These are phyloP conservation scores for Heliconius nattereri DNA, from an alignment of 1,140 invertebrate genomes.

Conservation along the genomic window DNA sequence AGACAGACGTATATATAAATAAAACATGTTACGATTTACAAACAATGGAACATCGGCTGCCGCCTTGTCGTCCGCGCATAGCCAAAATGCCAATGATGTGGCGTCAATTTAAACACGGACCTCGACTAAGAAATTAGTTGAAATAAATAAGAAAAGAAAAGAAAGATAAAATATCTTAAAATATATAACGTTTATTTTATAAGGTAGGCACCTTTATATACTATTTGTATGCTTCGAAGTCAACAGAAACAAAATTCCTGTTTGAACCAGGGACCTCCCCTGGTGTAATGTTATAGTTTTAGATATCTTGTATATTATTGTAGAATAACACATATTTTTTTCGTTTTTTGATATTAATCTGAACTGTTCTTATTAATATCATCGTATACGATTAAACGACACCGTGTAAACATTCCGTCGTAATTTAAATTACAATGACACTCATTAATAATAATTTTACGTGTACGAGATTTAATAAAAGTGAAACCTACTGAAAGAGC, in stretches of 20 bases:
- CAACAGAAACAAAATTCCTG: too few relatives aligned
- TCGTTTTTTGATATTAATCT: too few relatives aligned
- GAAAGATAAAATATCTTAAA: too few relatives aligned
- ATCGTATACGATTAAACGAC: background rate
- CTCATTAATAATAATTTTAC: background rate
- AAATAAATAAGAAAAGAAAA: constrained; percentile 5
- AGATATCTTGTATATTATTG: background rate
- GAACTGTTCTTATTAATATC: background rate
- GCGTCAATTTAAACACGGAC: constrained; percentile 61
- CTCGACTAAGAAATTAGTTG: constrained; percentile 31
- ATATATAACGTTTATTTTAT: too few relatives aligned
- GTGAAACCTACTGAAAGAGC: background rate
- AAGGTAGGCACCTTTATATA: too few relatives aligned
- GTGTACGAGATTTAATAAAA: background rate
- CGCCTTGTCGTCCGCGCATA: constrained; percentile 60
- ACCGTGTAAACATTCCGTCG: background rate
- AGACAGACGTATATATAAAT: constrained; percentile 15
- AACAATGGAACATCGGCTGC: constrained; percentile 72
- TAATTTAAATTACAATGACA: background rate
- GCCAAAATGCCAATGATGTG: constrained; percentile 58
- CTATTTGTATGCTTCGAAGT: too few relatives aligned
- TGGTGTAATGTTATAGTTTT: too few relatives aligned
- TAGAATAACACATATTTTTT: too few relatives aligned
- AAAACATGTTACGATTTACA: constrained; percentile 65
- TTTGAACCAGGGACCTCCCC: too few relatives aligned